These are phyloP conservation scores for Epinephelus awoara DNA, from an alignment of 2,797 vertebrate species.

Conservation along the genomic window DNA sequence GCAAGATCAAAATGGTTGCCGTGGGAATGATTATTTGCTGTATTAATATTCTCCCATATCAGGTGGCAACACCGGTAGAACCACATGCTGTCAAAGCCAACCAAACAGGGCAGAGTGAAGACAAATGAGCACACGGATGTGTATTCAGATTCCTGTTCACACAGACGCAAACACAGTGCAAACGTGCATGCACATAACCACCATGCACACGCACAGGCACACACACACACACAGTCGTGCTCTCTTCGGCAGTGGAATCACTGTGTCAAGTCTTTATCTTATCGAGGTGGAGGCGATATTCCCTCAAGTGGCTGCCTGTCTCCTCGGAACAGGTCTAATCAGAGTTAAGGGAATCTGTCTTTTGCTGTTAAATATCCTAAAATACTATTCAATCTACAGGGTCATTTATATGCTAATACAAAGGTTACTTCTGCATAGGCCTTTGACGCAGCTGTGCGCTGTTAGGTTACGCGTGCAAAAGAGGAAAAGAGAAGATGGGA, in stretches of 20 bases:
- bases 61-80: neutral
- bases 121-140: slow-evolving; percentile 21
- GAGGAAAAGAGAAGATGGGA: neutral
- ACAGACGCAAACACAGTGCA: slow-evolving; percentile 8
- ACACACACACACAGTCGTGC: slow-evolving; percentile 28
- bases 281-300: slow-evolving; percentile 79
- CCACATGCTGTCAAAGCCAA: slow-evolving; percentile 17
- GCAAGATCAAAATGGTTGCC: slow-evolving; percentile 15
- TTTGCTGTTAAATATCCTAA: slow-evolving; percentile 84
- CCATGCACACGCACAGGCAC: neutral
- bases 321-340: slow-evolving; percentile 71
- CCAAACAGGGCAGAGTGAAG: neutral
- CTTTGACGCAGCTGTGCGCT: slow-evolving; percentile 69
- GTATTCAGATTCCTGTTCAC: slow-evolving; percentile 44
- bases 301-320: slow-evolving; percentile 79
- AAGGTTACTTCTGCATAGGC: slow-evolving; percentile 81
- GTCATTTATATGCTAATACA: slow-evolving; percentile 89
- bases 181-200: slow-evolving; percentile 15
- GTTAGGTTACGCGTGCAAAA: slow-evolving; percentile 52
- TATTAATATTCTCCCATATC: slow-evolving; percentile 10
- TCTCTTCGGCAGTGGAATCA: slow-evolving; percentile 61
- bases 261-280: slow-evolving; percentile 82
- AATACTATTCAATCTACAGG: slow-evolving; percentile 85
- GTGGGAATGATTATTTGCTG: slow-evolving; percentile 11
- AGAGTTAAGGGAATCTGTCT: slow-evolving; percentile 81